phyloP scores from a whole-genome alignment of 2,113 vertebrate species.

The Pimephales promelas region DNA sequence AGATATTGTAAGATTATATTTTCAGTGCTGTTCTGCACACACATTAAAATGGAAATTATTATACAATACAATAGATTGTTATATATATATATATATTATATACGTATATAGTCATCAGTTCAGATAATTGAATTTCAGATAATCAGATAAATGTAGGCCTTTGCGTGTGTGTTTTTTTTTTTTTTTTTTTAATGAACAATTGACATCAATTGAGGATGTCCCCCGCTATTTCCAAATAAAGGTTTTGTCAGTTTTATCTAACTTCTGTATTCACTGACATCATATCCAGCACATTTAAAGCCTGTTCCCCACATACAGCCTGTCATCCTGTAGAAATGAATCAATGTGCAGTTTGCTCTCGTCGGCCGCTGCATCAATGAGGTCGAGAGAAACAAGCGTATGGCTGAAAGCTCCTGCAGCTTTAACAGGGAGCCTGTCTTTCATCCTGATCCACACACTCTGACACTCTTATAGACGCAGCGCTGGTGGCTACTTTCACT shows the following conservation, averaged over 20 bases:
- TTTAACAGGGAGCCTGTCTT: slow-evolving; percentile 18
- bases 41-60: slow-evolving; percentile 6
- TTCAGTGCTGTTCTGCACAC: slow-evolving; percentile 35
- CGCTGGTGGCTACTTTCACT: slow-evolving; percentile 37
- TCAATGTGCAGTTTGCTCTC: slow-evolving; percentile 1
- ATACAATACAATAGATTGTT: too few species aligned
- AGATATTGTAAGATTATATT: background rate
- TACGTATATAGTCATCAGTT: too few species aligned
- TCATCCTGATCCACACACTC: slow-evolving; percentile 12
- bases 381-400: background rate
- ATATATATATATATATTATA: too few species aligned
- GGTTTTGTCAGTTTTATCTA: slow-evolving; percentile 1
- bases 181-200: too few species aligned
- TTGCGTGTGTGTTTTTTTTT: background rate
- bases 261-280: background rate
- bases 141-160: too few species aligned
- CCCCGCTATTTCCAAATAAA: too few species aligned
- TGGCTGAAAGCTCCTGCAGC: slow-evolving; percentile 4
- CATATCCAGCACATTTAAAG: background rate
- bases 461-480: slow-evolving; percentile 3
- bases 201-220: background rate
- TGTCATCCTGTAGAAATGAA: slow-evolving; percentile 7
- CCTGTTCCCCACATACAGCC: slow-evolving; percentile 14
- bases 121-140: too few species aligned
- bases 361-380: slow-evolving; percentile 9